phyloP scores from a whole-genome alignment of 1,140 invertebrate species.

The Drosophila trapezifrons region DNA sequence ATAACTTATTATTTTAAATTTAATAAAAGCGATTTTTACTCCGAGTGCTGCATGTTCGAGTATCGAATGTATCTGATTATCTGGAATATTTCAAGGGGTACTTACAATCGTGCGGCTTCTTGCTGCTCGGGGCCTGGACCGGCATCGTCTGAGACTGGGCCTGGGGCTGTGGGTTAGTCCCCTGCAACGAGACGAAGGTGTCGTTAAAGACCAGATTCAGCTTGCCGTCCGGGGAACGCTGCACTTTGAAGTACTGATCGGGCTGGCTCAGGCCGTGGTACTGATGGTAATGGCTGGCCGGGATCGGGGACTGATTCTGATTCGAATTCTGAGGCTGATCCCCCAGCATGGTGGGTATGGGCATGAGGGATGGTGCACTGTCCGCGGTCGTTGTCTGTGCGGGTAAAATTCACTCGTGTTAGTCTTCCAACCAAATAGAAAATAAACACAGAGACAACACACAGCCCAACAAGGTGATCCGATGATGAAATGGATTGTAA shows the following conservation, averaged over 20 bases:
- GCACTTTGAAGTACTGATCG: conserved; percentile 80
- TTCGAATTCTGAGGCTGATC: conserved; percentile 28
- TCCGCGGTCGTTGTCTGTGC: conserved; percentile 71
- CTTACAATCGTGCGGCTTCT: too few relatives aligned
- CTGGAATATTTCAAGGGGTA: too few relatives aligned
- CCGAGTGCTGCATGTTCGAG: conserved; percentile 19
- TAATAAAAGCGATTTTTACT: neutral
- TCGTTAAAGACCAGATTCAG: conserved; percentile 82
- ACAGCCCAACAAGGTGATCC: conserved; percentile 33
- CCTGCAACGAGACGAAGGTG: conserved; percentile 74
- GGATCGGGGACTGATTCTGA: conserved; percentile 29
- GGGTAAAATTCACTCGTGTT: conserved; percentile 65
- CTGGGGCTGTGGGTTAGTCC: conserved; percentile 7
- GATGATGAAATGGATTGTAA: conserved; percentile 16
- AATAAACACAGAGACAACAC: conserved; percentile 48
- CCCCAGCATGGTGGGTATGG: conserved; percentile 59
- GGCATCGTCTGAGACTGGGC: neutral
- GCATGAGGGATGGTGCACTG: conserved; percentile 74
- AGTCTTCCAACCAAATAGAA: conserved; percentile 42
- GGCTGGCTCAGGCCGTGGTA: conserved; percentile 72
- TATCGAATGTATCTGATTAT: conserved; percentile 38
- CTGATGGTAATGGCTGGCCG: conserved; percentile 66
- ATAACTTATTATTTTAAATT: too few relatives aligned
- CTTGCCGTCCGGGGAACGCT: conserved; percentile 81
- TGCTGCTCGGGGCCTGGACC: conserved; percentile 1